Evolutionary conservation across 2,113 vertebrate genomes (phyloP), one percentile per base, ranked within the genome.

Genomic region (Centropus unirufus): DNA sequence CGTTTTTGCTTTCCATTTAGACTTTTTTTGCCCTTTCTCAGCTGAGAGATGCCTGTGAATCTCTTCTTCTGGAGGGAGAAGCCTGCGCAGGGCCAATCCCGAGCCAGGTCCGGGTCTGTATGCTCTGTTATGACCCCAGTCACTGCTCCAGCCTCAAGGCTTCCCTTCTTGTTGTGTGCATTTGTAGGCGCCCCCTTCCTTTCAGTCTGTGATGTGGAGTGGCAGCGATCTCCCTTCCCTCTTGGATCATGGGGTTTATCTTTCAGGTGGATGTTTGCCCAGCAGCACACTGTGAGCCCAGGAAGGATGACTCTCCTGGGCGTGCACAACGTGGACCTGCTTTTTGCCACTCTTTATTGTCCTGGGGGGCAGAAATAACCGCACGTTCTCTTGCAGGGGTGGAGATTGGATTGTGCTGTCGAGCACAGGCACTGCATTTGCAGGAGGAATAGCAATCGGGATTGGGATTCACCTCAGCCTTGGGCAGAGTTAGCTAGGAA

Each of bases 381-480:
- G 1, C 0, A 0, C 7, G 42, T 39, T 22, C 18, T 59, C 62
- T 72, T 68, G 39, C 9, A 13, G 16, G 40, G 30, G 14, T 34
- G 52, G 0, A 0, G 27, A 8, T 54, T 0, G 0, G 30, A 8
- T 51, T 0, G 1, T 3, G 0, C 29, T 1, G 0, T 1, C 26
- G 46, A 46, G 55, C 32, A 24, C 0, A 1, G 58, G 26, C 39
- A 14, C 0, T 1, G 59, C 3, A 0, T 15, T 69, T 67, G 12
- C 1, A 3, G n/a, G 29, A 64, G 46, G 64, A 34, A 6, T 67
- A 34, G 47, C 0, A 2, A 3, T 14, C 34, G n/a, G 58, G 12
- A 22, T 5, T 42, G 42, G 40, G 36, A 6, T 62, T 54, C 66
- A 18, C 15, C 13, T 24, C 4, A 66, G 21, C 34, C 39, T 75